Evolutionary conservation across 2,797 vertebrate species (phyloP).

Genomic region (Pipistrellus nathusii): DNA sequence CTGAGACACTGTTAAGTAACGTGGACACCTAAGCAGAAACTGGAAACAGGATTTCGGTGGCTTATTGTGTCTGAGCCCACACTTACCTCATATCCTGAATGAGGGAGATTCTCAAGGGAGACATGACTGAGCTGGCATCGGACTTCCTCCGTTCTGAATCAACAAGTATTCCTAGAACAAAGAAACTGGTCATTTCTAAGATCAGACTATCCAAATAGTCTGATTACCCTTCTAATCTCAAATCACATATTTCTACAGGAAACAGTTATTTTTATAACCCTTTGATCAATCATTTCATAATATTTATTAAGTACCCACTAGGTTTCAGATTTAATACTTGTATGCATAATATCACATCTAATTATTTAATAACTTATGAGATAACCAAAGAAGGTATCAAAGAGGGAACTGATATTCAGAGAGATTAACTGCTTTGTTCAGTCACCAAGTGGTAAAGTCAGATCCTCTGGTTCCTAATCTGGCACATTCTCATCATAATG

Average conservation of each 20-base stretch:
- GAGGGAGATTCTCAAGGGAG: constrained; percentile 95
- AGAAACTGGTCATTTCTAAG: constrained; percentile 57
- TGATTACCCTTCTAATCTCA: constrained; percentile 15
- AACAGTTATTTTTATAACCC: constrained; percentile 38
- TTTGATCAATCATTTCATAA: constrained; percentile 33
- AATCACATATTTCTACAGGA: constrained; percentile 44
- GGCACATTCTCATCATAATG: background rate
- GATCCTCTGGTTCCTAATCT: background rate
- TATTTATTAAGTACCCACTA: constrained; percentile 35
- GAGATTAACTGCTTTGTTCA: background rate
- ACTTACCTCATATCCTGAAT: constrained; percentile 98
- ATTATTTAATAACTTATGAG: constrained; percentile 46
- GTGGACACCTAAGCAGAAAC: constrained; percentile 9
- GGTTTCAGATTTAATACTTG: constrained; percentile 51
- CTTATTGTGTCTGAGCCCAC: constrained; percentile 54
- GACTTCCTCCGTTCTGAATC: constrained; percentile 97
- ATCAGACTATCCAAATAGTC: background rate
- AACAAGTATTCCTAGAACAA: constrained; percentile 92
- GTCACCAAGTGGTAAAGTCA: constrained; percentile 8
- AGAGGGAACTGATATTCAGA: constrained; percentile 15
- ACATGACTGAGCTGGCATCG: constrained; percentile 94
- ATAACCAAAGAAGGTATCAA: background rate
- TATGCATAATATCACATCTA: constrained; percentile 47
- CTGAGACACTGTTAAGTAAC: background rate
- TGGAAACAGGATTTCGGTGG: background rate